Percentiles rank a stretch among this genome's conserved stretches.
phyloP scores from a whole-genome alignment of 2,797 vertebrate genomes.

The Falco naumanni region DNA sequence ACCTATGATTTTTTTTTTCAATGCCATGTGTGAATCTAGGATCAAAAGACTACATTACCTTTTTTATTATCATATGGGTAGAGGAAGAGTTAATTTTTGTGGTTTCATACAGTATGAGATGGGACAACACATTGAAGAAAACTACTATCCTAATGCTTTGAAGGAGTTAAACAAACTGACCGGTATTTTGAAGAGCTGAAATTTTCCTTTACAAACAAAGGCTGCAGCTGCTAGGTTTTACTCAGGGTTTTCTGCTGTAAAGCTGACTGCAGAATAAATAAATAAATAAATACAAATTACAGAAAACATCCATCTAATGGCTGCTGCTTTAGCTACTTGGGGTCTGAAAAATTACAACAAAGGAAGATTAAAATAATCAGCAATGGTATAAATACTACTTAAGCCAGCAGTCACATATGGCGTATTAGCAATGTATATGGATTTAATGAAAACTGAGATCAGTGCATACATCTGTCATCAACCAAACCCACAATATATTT shows the following conservation, averaged over 20 bases:
- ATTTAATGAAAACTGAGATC: constrained; percentile 5
- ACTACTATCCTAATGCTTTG: not conserved
- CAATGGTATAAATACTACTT: not conserved
- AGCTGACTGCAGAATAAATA: not conserved
- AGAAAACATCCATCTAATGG: not conserved
- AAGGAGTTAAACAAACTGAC: not conserved
- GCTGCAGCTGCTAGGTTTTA: not conserved
- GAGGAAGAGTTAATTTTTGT: not conserved
- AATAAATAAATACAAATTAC: not conserved
- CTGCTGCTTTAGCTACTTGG: not conserved
- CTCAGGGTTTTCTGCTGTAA: not conserved
- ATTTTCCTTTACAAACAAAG: not conserved
- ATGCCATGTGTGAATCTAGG: not conserved
- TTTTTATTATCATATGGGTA: not conserved
- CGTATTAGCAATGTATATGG: not conserved
- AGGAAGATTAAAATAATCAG: constrained; percentile 33
- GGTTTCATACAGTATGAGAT: not conserved
- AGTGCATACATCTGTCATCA: not conserved
- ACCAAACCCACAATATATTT: constrained; percentile 13
- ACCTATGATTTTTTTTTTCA: not conserved
- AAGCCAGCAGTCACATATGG: not conserved
- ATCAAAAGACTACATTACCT: not conserved
- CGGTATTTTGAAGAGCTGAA: not conserved
- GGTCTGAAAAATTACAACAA: constrained; percentile 29
- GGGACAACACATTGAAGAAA: not conserved